Percentiles rank a stretch among this genome's conserved stretches.
Evolutionary conservation across 1,140 invertebrate genomes (phyloP).

Genomic region (Amyelois transitella): DNA sequence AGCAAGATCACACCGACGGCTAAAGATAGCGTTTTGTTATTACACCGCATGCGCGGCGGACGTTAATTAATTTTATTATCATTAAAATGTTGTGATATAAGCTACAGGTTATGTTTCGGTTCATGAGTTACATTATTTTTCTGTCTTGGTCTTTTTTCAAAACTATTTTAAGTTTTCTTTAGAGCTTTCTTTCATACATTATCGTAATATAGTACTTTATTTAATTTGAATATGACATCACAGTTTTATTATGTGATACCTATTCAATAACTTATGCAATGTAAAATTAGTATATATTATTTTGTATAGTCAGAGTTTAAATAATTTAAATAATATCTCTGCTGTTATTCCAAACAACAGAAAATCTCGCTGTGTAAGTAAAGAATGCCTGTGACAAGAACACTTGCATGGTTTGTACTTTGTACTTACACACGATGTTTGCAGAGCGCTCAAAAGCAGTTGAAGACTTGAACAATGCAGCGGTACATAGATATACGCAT

Average conservation of each 20-base stretch:
- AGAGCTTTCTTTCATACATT: too few species aligned
- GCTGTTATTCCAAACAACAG: neutral
- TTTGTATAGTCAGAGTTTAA: too few species aligned
- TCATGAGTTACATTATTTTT: too few species aligned
- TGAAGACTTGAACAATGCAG: neutral
- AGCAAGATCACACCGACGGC: constrained; percentile 1
- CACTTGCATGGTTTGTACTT: neutral
- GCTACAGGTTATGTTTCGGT: too few species aligned
- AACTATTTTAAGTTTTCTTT: too few species aligned
- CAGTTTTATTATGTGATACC: too few species aligned
- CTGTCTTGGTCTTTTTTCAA: too few species aligned
- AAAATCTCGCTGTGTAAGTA: neutral
- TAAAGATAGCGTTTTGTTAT: constrained; percentile 8
- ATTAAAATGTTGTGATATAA: constrained; percentile 2
- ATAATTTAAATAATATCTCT: neutral
- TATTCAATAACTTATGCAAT: too few species aligned
- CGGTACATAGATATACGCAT: neutral
- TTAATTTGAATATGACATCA: too few species aligned
- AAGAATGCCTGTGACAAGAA: neutral
- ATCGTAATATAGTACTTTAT: too few species aligned
- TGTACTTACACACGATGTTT: neutral
- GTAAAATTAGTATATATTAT: too few species aligned
- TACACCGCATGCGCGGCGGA: constrained; percentile 1
- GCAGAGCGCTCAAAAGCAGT: neutral
- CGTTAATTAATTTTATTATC: constrained; percentile 6